Conservation (phyloP, 2,113 vertebrate species). For the Pampusana beccarii region DNA sequence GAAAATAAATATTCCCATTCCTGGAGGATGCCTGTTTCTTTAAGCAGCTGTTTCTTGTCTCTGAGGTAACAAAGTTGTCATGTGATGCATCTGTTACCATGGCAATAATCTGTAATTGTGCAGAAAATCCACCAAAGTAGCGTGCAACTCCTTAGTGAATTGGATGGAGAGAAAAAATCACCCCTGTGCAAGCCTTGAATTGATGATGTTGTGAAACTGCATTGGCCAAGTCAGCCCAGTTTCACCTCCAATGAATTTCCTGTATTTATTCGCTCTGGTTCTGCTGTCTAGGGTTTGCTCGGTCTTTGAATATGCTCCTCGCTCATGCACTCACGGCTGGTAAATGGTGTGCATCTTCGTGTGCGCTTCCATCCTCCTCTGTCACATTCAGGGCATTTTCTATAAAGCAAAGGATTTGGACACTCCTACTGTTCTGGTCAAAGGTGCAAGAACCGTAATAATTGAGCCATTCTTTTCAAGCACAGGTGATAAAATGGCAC, state of each 20-base stretch:
- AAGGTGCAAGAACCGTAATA: not conserved
- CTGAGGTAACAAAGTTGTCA: conserved; percentile 81
- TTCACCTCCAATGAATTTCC: conserved; percentile 11
- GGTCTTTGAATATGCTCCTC: not conserved
- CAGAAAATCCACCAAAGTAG: conserved; percentile 82
- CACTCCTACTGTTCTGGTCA: not conserved
- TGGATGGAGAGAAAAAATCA: conserved; percentile 74
- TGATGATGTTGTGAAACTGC: conserved; percentile 60
- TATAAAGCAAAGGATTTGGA: not conserved
- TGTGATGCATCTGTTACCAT: conserved; percentile 79
- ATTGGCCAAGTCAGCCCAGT: conserved; percentile 42
- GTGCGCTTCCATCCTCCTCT: not conserved
- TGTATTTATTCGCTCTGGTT: not conserved
- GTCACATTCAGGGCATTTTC: not conserved
- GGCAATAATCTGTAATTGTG: conserved; percentile 85
- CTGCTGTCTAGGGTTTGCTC: not conserved
- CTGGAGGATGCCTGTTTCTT: conserved; percentile 70
- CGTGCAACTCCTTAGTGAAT: conserved; percentile 79
- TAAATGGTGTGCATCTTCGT: not conserved
- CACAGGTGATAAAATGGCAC: not conserved
- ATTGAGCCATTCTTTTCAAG: not conserved
- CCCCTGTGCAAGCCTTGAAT: conserved; percentile 59
- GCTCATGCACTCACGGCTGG: not conserved
- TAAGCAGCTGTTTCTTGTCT: conserved; percentile 80
- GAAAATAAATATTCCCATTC: conserved; percentile 53